Evolutionary conservation across 35 echinoderm and acorn worm species (phyloP).

Genomic region (Holothuria glaberrima): DNA sequence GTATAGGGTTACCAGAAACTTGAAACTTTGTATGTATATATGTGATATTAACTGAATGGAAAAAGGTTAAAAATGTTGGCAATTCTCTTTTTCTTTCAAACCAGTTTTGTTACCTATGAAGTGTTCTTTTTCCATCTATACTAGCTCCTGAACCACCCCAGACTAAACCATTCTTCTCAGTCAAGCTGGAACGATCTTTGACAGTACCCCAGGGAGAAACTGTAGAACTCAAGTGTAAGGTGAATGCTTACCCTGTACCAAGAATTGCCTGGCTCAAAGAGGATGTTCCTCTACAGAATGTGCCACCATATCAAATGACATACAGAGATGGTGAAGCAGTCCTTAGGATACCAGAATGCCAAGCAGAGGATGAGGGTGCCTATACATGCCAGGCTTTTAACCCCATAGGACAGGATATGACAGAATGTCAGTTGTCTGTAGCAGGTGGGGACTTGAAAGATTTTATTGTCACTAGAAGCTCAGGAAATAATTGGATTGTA

Average conservation of each 20-base stretch:
- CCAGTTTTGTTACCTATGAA: too few relatives aligned
- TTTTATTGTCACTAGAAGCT: too few relatives aligned
- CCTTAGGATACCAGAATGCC: slow-evolving; percentile 62
- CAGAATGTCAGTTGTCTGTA: slow-evolving; percentile 47
- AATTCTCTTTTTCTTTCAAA: too few relatives aligned
- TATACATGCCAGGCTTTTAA: slow-evolving; percentile 75
- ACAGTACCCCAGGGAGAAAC: slow-evolving; percentile 60
- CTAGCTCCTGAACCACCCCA: slow-evolving; percentile 57
- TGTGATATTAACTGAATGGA: too few relatives aligned
- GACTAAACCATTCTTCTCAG: slow-evolving; percentile 44
- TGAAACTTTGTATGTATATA: too few relatives aligned
- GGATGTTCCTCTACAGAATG: slow-evolving; percentile 51
- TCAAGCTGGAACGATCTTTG: slow-evolving; percentile 1
- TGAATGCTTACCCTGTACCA: slow-evolving; percentile 67
- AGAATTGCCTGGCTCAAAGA: slow-evolving; percentile 76
- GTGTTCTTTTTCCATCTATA: neutral
- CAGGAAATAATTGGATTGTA: too few relatives aligned
- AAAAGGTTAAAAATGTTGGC: too few relatives aligned
- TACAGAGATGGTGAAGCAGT: slow-evolving; percentile 53
- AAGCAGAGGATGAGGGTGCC: slow-evolving; percentile 66
- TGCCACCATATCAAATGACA: slow-evolving; percentile 61
- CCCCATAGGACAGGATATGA: slow-evolving; percentile 65
- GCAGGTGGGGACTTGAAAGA: neutral
- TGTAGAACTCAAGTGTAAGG: slow-evolving; percentile 56
- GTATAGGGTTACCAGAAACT: too few relatives aligned